A percentile compares a stretch with the other conserved stretches of the same genome.
phyloP scores from a whole-genome alignment of 2,888 invertebrate genomes.

The Neoitamus cyanurus region DNA sequence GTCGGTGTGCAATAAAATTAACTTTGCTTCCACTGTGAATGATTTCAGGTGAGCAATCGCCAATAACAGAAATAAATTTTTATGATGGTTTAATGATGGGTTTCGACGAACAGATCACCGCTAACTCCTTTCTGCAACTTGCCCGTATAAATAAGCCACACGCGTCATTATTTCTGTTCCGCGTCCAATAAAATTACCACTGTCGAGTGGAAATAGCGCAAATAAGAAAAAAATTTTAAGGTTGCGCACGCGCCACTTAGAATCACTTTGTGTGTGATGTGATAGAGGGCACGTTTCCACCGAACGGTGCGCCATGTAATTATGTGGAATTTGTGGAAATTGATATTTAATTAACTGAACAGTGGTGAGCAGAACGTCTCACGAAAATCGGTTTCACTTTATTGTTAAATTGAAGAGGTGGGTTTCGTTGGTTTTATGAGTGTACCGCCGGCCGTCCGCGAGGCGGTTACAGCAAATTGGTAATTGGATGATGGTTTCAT shows the following conservation, averaged over 20 bases:
- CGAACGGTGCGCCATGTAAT: conserved; percentile 45
- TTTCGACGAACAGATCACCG: conserved; percentile 38
- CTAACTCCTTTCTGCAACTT: conserved; percentile 17
- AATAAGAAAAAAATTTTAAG: conserved; percentile 23
- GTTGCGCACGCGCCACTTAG: conserved; percentile 41
- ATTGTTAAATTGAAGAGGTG: conserved; percentile 44
- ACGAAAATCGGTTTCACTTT: conserved; percentile 42
- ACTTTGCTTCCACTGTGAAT: neutral
- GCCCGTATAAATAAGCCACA: conserved; percentile 17
- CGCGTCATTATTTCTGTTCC: conserved; percentile 34
- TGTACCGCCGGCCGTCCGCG: conserved; percentile 8
- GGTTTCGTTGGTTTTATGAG: conserved; percentile 38
- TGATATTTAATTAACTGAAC: conserved; percentile 52
- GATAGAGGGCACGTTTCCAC: conserved; percentile 22
- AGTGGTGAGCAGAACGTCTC: conserved; percentile 31
- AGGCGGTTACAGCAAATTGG: conserved; percentile 53
- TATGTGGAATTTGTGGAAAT: conserved; percentile 52
- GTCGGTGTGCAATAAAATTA: neutral
- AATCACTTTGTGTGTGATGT: neutral
- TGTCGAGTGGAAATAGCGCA: conserved; percentile 37
- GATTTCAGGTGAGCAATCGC: conserved; percentile 35
- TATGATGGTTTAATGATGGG: conserved; percentile 51
- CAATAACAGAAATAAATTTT: conserved; percentile 43
- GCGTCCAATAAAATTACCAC: conserved; percentile 32
- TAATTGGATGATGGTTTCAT: conserved; percentile 51